Base-by-base conservation (phyloP, 2,888 invertebrate species). In the Microplitis manilae region DNA sequence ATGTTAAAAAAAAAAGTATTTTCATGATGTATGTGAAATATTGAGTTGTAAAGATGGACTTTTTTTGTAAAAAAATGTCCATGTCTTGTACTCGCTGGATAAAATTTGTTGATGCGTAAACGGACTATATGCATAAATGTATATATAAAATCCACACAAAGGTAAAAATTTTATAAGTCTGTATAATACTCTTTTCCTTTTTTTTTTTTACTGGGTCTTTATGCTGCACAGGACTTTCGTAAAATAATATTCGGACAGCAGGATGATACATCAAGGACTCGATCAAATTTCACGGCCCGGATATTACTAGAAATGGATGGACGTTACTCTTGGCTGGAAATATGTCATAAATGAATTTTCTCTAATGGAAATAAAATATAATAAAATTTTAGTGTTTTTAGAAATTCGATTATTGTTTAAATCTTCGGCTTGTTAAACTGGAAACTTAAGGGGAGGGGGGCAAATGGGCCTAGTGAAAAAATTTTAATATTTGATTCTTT, bases 281-380 rank as follows among this genome's bases (percentile, higher is more conserved):
- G 78, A 80, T 80, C 78, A 77, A 79, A 80, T 80, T 77, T 77
- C 73, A 78, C 73, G 68, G 75, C 73, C 64, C 79, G 79, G 77
- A 79, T 80, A 80, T 80, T 79, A 75, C 74, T 50, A 75, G 77
- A 68, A 77, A 79, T 72, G 38, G 73, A 79, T 74, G 78, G 71
- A 73, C 40, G 5, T 13, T 61, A 8, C 17, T 70, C 68, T 41
- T 39, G 13, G 17, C 7, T 5, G 6, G 60, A 67, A 62, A 62
- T 50, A 39, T 15, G 68, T 17, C 13, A 62, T 72, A 62, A 76
- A 72, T 61, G 41, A 68, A 73, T 77, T 77, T 76, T 73, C 68
- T 50, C 50, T 68, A 62, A 50, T 68, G 38, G 30, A 68, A 73
- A 62, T 68, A 73, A 62, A 73, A 73, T 60, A 68, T 61, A 6